phyloP scores from a whole-genome alignment of 2,797 vertebrate species.

The Eulemur mongoz region DNA sequence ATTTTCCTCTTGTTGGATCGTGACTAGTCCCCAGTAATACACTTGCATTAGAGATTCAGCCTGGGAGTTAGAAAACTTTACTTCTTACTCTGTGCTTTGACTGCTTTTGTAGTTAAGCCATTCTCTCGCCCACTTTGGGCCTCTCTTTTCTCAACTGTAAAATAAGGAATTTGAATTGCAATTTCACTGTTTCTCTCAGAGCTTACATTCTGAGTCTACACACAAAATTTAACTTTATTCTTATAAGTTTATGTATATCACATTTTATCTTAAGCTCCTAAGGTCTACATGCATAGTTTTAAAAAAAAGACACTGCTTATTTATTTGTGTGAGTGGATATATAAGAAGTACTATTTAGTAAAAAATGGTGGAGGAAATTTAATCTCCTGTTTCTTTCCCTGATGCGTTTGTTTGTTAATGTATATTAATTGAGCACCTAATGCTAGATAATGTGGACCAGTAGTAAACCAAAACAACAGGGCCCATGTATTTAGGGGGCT shows the following conservation, averaged over 20 bases:
- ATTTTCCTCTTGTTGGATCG: neutral
- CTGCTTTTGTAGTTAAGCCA: neutral
- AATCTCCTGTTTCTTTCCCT: neutral
- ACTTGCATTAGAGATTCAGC: neutral
- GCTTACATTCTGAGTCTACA: neutral
- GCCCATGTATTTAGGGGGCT: neutral
- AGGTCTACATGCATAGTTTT: neutral
- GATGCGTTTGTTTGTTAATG: neutral
- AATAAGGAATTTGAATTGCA: neutral
- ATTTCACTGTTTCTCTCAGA: neutral
- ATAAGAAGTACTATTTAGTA: neutral
- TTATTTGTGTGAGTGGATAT: neutral
- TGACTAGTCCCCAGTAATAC: neutral
- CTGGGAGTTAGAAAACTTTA: neutral
- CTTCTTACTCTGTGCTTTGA: neutral
- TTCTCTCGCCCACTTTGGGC: neutral
- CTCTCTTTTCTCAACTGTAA: neutral
- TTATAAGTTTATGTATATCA: neutral
- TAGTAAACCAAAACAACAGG: neutral
- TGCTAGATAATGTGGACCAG: neutral
- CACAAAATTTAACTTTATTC: neutral
- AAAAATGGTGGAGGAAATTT: neutral
- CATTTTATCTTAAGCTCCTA: neutral
- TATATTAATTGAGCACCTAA: neutral
- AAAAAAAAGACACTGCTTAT: neutral